Evolutionary conservation across 2,797 vertebrate species (phyloP).

Genomic region (Microtus agrestis): DNA sequence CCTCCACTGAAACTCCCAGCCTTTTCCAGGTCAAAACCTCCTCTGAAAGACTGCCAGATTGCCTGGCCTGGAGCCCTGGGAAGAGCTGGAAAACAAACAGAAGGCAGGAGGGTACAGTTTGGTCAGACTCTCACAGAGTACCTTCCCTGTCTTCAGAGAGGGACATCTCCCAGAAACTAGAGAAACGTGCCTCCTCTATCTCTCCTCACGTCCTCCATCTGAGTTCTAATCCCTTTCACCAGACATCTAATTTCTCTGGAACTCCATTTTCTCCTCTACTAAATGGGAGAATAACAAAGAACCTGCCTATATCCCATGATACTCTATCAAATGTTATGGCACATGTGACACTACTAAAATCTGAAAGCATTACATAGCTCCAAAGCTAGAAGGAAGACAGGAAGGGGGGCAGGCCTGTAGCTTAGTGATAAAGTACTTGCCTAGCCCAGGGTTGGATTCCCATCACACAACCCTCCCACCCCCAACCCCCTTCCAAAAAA

Average conservation of each 20-base stretch:
- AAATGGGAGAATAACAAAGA: neutral
- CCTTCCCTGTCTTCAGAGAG: neutral
- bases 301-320: neutral
- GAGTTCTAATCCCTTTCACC: neutral
- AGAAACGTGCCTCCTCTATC: neutral
- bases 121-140: neutral
- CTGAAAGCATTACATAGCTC: neutral
- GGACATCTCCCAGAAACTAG: neutral
- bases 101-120: neutral
- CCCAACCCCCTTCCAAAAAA: neutral
- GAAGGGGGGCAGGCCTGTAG: too few species aligned
- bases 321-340: neutral
- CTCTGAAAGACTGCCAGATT: neutral
- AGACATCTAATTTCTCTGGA: neutral
- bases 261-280: conserved; percentile 40
- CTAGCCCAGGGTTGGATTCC: neutral
- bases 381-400: neutral
- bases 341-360: conserved; percentile 10
- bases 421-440: neutral
- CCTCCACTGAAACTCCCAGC: neutral
- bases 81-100: neutral
- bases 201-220: neutral
- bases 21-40: conserved; percentile 39
- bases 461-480: too few species aligned
- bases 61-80: neutral